Conservation (phyloP, 2,888 invertebrate genomes). For the Diaperis boleti region DNA sequence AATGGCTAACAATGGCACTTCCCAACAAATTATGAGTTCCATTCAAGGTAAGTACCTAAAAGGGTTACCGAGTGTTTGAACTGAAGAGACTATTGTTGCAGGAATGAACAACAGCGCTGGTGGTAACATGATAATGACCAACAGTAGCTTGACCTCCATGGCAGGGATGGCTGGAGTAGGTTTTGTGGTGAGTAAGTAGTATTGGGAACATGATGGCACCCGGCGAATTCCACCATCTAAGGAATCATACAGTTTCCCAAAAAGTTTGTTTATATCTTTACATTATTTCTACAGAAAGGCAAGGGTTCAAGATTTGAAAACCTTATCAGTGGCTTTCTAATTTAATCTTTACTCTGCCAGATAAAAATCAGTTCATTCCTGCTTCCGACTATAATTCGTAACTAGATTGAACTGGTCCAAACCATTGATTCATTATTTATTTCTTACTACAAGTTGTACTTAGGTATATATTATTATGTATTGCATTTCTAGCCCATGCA, state of each 20-base stretch:
- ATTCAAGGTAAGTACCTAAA: conserved; percentile 74
- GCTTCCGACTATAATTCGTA: conserved; percentile 10
- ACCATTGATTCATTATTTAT: no score
- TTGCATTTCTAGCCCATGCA: no score
- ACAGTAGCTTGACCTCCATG: conserved; percentile 76
- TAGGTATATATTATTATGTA: no score
- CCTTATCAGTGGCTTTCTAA: conserved; percentile 35
- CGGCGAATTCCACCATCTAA: conserved; percentile 65
- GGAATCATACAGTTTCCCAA: conserved; percentile 62
- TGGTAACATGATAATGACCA: conserved; percentile 85
- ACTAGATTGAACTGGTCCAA: conserved; percentile 18
- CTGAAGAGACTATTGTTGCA: conserved; percentile 53
- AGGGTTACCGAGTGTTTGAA: not conserved
- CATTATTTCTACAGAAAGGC: conserved; percentile 13
- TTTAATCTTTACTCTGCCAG: conserved; percentile 43
- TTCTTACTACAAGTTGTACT: no score
- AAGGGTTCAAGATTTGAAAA: conserved; percentile 42
- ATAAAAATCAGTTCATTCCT: conserved; percentile 26
- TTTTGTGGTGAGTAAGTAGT: conserved; percentile 77
- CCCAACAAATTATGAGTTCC: conserved; percentile 78
- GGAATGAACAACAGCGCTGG: conserved; percentile 77
- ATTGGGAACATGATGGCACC: conserved; percentile 73
- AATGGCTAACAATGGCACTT: conserved; percentile 76
- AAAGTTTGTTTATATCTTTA: conserved; percentile 24
- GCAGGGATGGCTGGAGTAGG: conserved; percentile 79